Percentiles rank a stretch among this genome's conserved stretches.
Evolutionary conservation across 2,113 vertebrate genomes (phyloP).

Genomic region (Cebidichthys violaceus): DNA sequence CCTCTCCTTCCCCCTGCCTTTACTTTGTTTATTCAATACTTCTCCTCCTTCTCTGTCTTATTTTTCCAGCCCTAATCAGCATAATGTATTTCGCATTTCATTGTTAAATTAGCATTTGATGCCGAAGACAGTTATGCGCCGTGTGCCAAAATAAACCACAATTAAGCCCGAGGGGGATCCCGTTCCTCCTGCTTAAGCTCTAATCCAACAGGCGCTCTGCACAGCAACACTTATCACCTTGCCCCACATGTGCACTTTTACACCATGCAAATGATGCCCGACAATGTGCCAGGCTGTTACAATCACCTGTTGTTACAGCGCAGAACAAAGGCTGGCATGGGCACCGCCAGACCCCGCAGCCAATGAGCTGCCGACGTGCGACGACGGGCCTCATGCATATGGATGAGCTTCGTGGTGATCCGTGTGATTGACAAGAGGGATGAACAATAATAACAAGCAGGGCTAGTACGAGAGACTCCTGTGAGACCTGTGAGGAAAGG

Average conservation of each 20-base stretch:
- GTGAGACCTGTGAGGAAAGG: constrained; percentile 72
- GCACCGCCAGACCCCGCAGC: constrained; percentile 68
- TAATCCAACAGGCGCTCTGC: constrained; percentile 71
- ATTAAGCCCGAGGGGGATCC: constrained; percentile 78
- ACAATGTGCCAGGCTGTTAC: constrained; percentile 70
- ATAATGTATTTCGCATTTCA: constrained; percentile 74
- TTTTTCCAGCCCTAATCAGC: constrained; percentile 67
- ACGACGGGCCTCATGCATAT: constrained; percentile 82
- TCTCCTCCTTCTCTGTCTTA: constrained; percentile 50
- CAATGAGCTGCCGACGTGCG: constrained; percentile 70
- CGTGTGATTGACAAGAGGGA: constrained; percentile 85
- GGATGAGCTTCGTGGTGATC: constrained; percentile 75
- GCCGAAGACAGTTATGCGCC: constrained; percentile 63
- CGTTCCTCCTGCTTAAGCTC: constrained; percentile 68
- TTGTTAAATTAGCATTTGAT: constrained; percentile 81
- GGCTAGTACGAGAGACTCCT: constrained; percentile 69
- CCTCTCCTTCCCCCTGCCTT: constrained; percentile 37
- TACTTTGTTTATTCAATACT: constrained; percentile 67
- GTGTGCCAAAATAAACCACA: constrained; percentile 77
- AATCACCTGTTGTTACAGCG: constrained; percentile 81
- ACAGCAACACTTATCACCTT: constrained; percentile 74
- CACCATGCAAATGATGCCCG: constrained; percentile 78
- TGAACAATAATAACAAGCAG: constrained; percentile 86
- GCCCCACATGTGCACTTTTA: constrained; percentile 81
- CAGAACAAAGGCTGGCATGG: constrained; percentile 78